phyloP scores from a whole-genome alignment of 2,113 vertebrate species.

The Dolichallabes microphthalmus region DNA sequence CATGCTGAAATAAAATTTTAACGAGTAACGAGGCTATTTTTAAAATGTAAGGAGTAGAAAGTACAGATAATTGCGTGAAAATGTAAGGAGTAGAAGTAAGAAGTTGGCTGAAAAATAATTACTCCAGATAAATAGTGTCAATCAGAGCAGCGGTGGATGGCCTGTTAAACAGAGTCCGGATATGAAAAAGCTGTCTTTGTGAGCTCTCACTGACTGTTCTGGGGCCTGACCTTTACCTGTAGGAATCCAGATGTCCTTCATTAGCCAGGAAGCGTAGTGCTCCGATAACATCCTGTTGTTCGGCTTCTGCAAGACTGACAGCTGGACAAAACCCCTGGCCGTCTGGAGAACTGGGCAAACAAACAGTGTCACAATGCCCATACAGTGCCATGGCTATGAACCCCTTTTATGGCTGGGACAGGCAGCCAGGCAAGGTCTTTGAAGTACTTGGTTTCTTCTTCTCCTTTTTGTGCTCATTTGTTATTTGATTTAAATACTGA shows the following conservation, averaged over 20 bases:
- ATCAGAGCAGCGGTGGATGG: constrained; percentile 27
- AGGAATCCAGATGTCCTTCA: constrained; percentile 43
- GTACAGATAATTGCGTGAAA: too few species aligned
- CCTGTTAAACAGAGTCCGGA: constrained; percentile 12
- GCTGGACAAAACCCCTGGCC: constrained; percentile 52
- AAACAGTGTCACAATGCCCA: constrained; percentile 37
- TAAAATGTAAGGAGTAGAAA: too few species aligned
- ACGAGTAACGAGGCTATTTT: too few species aligned
- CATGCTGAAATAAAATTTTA: too few species aligned
- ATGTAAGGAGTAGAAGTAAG: too few species aligned
- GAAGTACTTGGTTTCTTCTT: constrained; percentile 43
- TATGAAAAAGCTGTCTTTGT: constrained; percentile 27
- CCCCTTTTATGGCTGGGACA: constrained; percentile 11
- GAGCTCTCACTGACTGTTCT: constrained; percentile 29
- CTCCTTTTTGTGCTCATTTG: constrained; percentile 43
- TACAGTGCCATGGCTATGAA: constrained; percentile 19
- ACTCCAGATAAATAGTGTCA: constrained; percentile 47
- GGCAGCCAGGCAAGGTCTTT: constrained; percentile 23
- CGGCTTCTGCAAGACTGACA: constrained; percentile 44
- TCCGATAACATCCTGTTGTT: constrained; percentile 48
- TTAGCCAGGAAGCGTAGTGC: constrained; percentile 38
- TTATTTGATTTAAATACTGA: constrained; percentile 39
- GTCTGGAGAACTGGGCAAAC: constrained; percentile 48
- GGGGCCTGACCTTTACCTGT: constrained; percentile 54
- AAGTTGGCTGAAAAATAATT: too few species aligned